These are phyloP conservation scores for Patella vulgata DNA, from an alignment of 1,140 invertebrate species.

Conservation along the genomic window DNA sequence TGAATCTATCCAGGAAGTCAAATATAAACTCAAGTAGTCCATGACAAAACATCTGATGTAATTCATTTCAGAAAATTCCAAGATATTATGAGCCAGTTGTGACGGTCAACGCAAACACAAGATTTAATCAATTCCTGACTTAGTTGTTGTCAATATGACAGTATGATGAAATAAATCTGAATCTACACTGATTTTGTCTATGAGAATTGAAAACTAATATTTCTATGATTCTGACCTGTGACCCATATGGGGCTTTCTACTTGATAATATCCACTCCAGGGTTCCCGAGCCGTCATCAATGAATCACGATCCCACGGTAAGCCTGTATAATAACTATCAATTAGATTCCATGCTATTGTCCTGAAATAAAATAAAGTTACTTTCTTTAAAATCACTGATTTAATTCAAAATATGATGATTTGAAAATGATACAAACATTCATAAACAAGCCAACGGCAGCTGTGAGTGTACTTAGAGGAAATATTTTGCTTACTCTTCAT, in stretches of 20 bases:
- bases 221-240: slow-evolving; percentile 33
- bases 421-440: slow-evolving; percentile 14
- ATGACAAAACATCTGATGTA: too few relatives aligned
- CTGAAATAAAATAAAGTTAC: slow-evolving; percentile 33
- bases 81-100: too few relatives aligned
- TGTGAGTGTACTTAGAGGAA: background rate
- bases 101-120: too few relatives aligned
- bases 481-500: background rate
- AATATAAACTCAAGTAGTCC: too few relatives aligned
- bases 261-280: slow-evolving; percentile 61
- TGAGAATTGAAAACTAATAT: too few relatives aligned
- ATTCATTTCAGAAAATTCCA: too few relatives aligned
- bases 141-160: too few relatives aligned
- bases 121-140: too few relatives aligned
- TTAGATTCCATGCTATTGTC: slow-evolving; percentile 63
- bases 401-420: background rate
- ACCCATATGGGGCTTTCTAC: slow-evolving; percentile 59
- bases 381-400: too few relatives aligned
- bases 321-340: slow-evolving; percentile 54
- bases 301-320: slow-evolving; percentile 53
- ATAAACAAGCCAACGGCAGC: background rate
- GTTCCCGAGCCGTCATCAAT: slow-evolving; percentile 60
- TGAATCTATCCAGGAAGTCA: too few relatives aligned
- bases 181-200: too few relatives aligned
- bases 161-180: too few relatives aligned